Evolutionary conservation across 2,797 vertebrate species (phyloP).

Genomic region (Cryptoprocta ferox): DNA sequence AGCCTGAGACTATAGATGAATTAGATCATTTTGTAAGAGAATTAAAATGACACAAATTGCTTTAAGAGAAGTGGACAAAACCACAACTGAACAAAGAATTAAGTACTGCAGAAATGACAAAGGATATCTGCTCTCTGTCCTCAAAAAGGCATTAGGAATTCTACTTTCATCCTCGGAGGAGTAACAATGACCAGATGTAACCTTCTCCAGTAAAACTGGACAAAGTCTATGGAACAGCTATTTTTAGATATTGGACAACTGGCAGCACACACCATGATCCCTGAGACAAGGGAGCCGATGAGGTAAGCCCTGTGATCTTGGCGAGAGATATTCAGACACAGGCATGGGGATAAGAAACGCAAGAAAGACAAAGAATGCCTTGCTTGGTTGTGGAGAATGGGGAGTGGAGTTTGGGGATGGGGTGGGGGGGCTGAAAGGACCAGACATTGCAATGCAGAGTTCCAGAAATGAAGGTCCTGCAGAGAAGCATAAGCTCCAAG

Average conservation of each 20-base stretch:
- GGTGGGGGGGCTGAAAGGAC: neutral
- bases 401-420: neutral
- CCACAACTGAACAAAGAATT: neutral
- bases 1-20: conserved; percentile 14
- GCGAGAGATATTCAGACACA: neutral
- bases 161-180: neutral
- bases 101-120: neutral
- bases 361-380: neutral
- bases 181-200: neutral
- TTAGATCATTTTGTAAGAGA: conserved; percentile 39
- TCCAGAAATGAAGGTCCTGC: neutral
- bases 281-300: neutral
- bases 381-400: neutral
- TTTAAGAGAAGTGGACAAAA: neutral
- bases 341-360: neutral
- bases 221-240: neutral
- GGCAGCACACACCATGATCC: neutral
- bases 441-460: neutral
- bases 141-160: neutral
- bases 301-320: neutral
- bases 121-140: neutral
- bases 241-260: conserved; percentile 31
- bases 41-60: conserved; percentile 12
- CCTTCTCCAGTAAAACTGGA: conserved; percentile 16
- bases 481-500: neutral